Evolutionary conservation across 2,888 invertebrate genomes (phyloP), one percentile per base, ranked within the genome.

Genomic region (Cryptocheilus praepositus): DNA sequence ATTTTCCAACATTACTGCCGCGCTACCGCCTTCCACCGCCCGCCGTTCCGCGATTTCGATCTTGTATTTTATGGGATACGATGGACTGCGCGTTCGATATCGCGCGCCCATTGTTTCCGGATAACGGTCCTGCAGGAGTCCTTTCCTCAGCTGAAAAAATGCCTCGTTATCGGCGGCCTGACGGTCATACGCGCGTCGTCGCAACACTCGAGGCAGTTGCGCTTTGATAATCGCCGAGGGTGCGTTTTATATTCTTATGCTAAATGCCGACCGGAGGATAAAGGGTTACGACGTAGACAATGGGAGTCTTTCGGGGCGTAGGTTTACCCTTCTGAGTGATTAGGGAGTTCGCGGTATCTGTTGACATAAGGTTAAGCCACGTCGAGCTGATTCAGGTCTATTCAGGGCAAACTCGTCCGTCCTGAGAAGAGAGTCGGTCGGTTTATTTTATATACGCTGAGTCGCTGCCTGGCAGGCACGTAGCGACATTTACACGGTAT

Each of bases 371-470:
- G 85, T 86, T 86, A 83, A 68, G 71, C 63, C 63, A 67, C 61
- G 68, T 62, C 60, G 64, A 76, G 86, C 85, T 84, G 84, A 86
- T 83, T 82, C 81, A 81, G 85, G 71, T 16, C 57, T 59, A 45
- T 59, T 79, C 72, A 71, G 71, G 58, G 84, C 81, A 83, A 84
- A 84, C 83, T 86, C 83, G 83, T 85, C 81, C 73, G 79, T 82
- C 75, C 75, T 67, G 74, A 74, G 79, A 75, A 69, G 80, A 70
- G 79, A 79, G 80, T 82, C 79, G 83, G 82, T 83, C 81, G 81
- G 85, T 85, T 85, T 84, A 81, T 86, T 87, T 86, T 86, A 86
- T 86, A 88, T 87, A 86, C 85, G 86, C 87, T 86, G 88, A 88
- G 85, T 88, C 83, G 86, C 79, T 81, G 61, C 67, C 75, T 72